Conservation (phyloP, 2,797 vertebrate genomes). For the Danio choprae region DNA sequence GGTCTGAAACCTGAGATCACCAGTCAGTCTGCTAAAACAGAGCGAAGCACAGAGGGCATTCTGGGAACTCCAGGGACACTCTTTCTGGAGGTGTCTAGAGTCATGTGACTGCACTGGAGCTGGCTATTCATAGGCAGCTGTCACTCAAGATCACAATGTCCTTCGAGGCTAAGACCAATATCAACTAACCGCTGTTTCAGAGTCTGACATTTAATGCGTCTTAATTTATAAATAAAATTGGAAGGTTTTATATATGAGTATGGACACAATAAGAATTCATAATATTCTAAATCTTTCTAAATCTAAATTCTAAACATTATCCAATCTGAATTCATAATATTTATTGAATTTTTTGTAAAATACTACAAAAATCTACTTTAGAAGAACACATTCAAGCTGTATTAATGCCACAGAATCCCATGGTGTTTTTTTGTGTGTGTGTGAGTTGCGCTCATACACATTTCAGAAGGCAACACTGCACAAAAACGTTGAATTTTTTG, state of each 20-base stretch:
- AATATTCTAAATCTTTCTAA: no score
- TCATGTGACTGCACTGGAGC: constrained; percentile 60
- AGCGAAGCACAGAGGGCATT: constrained; percentile 67
- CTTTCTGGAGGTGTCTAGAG: constrained; percentile 56
- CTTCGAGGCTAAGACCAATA: constrained; percentile 44
- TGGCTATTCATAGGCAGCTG: constrained; percentile 66
- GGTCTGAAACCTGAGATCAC: constrained; percentile 71
- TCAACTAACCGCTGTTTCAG: constrained; percentile 10
- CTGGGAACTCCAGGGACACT: constrained; percentile 61
- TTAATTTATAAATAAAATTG: background rate
- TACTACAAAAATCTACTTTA: no score
- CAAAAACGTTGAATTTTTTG: no score
- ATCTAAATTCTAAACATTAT: no score
- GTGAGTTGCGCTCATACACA: no score
- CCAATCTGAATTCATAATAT: no score
- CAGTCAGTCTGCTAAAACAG: constrained; percentile 63
- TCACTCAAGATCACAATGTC: constrained; percentile 62
- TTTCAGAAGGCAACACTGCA: no score
- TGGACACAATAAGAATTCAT: no score
- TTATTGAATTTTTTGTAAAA: no score
- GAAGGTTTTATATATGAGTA: background rate
- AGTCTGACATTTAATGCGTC: background rate
- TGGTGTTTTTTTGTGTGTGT: no score
- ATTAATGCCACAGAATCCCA: no score
- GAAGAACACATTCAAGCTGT: no score